These are phyloP conservation scores for Ptilonorhynchus violaceus DNA, from an alignment of 2,113 vertebrate genomes.

Conservation along the genomic window DNA sequence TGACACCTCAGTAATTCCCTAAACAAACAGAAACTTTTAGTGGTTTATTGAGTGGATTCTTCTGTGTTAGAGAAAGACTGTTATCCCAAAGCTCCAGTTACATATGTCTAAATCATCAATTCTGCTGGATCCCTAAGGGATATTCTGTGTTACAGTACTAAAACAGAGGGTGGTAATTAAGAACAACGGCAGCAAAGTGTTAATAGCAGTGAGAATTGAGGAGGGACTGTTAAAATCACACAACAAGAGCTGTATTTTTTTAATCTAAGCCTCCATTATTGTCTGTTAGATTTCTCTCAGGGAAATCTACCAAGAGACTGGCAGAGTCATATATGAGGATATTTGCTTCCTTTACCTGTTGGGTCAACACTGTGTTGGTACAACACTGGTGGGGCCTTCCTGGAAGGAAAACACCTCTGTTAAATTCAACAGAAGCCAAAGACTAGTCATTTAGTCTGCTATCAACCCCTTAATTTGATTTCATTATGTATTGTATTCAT, in stretches of 20 bases:
- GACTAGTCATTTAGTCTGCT: neutral
- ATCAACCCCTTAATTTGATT: neutral
- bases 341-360: neutral
- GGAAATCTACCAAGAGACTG: neutral
- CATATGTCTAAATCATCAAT: neutral
- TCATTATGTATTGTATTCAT: neutral
- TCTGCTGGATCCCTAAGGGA: neutral
- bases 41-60: neutral
- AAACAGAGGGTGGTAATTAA: neutral
- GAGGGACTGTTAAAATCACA: neutral
- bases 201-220: neutral
- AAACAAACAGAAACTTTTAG: neutral
- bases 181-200: neutral
- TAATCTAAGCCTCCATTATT: neutral
- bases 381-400: neutral
- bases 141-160: neutral
- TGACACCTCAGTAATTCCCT: neutral
- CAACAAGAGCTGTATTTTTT: neutral
- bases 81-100: neutral
- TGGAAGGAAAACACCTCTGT: neutral
- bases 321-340: neutral
- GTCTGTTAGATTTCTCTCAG: neutral
- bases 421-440: neutral
- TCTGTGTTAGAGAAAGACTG: neutral
- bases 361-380: neutral